Conservation (phyloP, 2,888 invertebrate genomes). For the Tipula confusa region DNA sequence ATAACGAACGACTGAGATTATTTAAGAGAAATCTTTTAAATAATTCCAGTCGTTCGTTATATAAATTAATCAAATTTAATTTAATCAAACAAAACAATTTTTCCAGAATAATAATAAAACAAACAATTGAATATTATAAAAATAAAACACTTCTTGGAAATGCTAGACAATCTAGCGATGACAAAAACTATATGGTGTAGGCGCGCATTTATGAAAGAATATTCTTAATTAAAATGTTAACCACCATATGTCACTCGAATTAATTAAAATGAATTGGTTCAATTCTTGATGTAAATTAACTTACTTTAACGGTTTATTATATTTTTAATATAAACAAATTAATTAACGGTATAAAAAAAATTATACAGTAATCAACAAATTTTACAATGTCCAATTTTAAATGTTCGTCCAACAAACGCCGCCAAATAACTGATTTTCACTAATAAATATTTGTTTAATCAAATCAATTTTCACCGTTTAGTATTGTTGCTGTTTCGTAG, state of each 20-base stretch:
- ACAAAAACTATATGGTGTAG: not conserved
- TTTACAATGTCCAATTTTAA: not conserved
- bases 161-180: not conserved
- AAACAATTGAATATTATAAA: not conserved
- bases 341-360: not conserved
- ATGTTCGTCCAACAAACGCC: not conserved
- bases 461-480: not conserved
- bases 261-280: not conserved
- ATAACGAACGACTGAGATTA: not conserved
- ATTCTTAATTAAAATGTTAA: not conserved
- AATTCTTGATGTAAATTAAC: not conserved
- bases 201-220: not conserved
- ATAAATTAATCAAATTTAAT: not conserved
- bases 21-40: too few relatives aligned
- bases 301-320: too few relatives aligned
- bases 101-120: not conserved
- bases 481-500: not conserved
- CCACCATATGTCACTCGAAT: not conserved
- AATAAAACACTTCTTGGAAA: not conserved
- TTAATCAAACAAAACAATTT: not conserved
- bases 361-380: not conserved
- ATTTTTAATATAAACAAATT: not conserved
- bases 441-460: not conserved
- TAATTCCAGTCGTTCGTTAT: not conserved
- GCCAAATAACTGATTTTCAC: not conserved